Base-by-base conservation (phyloP, 2,888 invertebrate genomes). In the Linnaemya tessellans region DNA sequence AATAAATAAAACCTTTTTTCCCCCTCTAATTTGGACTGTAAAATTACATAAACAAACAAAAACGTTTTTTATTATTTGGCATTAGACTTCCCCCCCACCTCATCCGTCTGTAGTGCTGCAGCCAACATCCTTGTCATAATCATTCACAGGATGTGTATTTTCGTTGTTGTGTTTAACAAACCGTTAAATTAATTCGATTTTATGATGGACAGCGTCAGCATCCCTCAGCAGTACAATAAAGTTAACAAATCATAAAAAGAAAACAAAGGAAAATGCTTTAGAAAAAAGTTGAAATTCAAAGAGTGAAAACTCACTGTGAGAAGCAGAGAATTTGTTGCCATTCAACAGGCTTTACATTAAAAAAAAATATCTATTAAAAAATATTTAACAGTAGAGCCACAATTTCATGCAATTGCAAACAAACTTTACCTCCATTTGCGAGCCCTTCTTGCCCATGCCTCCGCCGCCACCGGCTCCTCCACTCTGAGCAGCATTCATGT, bases 401-500 rank as follows among this genome's bases (percentile, higher is more conserved):
- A 8, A 25, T 25, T 22, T 0, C 10, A 13, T 13, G 8, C 9
- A 0, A 20, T n/a, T 38, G 1, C 13, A 22, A 68, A 56, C 1
- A 41, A 41, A n/a, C n/a, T 58, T 92, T 92, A 93, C 92, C 92
- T 93, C 92, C 90, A 93, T 91, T 89, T 93, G 92, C 65, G 92
- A 92, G 87, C 93, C 93, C 88, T 93, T 93, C 89, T 93, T 93
- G 87, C 92, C 91, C 88, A 93, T 89, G 58, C 92, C 91, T 71
- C 92, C 90, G 71, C 91, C 90, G 10, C 89, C 87, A 35, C 88
- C 84, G 87, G 92, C 92, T 82, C 92, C 92, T 78, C 92, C 92
- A 89, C 92, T 93, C 84, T 93, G 92, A 88, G 93, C 92, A 84
- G 93, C 92, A 89, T 93, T 93, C 92, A 92, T 92, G 77, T 87